Percentiles rank a stretch among this genome's conserved stretches.
These are phyloP conservation scores for Lypha dubia DNA, from an alignment of 2,888 invertebrate genomes.

Conservation along the genomic window DNA sequence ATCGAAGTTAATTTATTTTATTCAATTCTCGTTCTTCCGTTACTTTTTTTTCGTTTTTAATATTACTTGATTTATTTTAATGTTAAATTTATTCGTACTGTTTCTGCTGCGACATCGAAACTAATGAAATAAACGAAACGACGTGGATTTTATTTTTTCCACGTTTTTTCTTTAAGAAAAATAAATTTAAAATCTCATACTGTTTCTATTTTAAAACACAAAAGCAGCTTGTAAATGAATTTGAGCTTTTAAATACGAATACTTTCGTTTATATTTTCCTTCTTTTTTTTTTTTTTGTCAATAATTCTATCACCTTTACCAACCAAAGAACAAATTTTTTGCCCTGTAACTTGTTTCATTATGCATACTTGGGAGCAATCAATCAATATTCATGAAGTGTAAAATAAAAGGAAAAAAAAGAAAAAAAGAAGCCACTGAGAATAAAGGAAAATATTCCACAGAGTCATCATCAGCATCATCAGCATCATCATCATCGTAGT, in stretches of 20 bases:
- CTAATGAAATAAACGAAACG: constrained; percentile 53
- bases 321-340: constrained; percentile 52
- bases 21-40: neutral
- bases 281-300: too few relatives aligned
- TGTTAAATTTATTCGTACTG: neutral
- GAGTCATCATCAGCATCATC: constrained; percentile 58
- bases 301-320: constrained; percentile 45
- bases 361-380: constrained; percentile 69
- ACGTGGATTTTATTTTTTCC: constrained; percentile 9
- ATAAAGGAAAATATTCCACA: constrained; percentile 38
- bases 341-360: constrained; percentile 56
- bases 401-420: constrained; percentile 17
- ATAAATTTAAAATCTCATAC: constrained; percentile 34
- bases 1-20: neutral
- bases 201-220: constrained; percentile 30
- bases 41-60: neutral
- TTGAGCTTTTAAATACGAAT: neutral
- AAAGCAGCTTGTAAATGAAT: constrained; percentile 29
- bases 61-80: neutral
- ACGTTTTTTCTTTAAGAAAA: constrained; percentile 12
- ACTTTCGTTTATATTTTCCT: neutral
- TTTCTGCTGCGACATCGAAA: constrained; percentile 6
- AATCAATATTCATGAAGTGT: constrained; percentile 74
- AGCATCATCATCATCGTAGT: constrained; percentile 46
- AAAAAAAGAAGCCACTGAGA: neutral